These are phyloP conservation scores for Helicoverpa assulta DNA, from an alignment of 2,888 invertebrate species.

Conservation along the genomic window DNA sequence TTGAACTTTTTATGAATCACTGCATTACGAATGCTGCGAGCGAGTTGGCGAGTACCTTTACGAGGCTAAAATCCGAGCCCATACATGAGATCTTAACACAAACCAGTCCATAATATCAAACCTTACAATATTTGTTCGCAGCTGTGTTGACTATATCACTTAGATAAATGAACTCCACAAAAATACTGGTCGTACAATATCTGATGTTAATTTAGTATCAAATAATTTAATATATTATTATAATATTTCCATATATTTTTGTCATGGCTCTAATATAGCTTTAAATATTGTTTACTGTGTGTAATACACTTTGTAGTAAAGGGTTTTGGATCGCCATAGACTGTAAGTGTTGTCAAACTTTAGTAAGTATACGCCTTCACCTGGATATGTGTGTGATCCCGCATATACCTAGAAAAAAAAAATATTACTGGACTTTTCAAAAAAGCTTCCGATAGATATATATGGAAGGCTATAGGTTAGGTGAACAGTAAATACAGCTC, in stretches of 20 bases:
- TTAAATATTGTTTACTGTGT: slow-evolving; percentile 90
- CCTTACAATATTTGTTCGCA: slow-evolving; percentile 25
- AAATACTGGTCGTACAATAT: slow-evolving; percentile 63
- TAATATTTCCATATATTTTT: slow-evolving; percentile 57
- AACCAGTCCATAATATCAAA: not conserved
- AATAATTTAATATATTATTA: slow-evolving; percentile 56
- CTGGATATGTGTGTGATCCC: slow-evolving; percentile 99
- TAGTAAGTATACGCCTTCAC: slow-evolving; percentile 98
- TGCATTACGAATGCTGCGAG: not conserved
- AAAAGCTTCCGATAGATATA: not conserved
- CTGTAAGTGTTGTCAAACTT: slow-evolving; percentile 99
- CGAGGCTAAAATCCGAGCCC: not conserved
- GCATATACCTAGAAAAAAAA: slow-evolving; percentile 93
- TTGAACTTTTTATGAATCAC: too few relatives aligned
- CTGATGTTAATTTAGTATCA: slow-evolving; percentile 38
- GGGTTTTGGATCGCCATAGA: slow-evolving; percentile 99
- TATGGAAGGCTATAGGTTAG: not conserved
- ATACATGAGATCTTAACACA: not conserved
- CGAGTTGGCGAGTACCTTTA: not conserved
- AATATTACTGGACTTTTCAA: too few relatives aligned
- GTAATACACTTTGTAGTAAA: slow-evolving; percentile 99
- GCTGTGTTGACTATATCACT: slow-evolving; percentile 14
- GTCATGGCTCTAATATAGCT: slow-evolving; percentile 70
- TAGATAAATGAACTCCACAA: slow-evolving; percentile 21
- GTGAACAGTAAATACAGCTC: too few relatives aligned